Base-by-base conservation (phyloP, 2,113 vertebrate genomes). In the Macheiramphus alcinus region DNA sequence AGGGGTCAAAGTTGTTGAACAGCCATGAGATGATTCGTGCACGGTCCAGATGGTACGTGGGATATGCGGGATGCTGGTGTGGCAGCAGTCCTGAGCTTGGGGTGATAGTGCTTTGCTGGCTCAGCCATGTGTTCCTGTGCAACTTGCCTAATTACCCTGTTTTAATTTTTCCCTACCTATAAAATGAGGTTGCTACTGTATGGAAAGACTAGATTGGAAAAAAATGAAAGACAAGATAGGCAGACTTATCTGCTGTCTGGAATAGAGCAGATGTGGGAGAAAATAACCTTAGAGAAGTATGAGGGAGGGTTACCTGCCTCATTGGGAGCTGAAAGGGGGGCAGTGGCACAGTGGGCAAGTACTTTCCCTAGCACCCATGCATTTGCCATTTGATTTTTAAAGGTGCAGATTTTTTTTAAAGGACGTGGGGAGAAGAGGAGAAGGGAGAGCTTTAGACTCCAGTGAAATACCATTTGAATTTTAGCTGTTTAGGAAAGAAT, bases 11-110 rank as follows among this genome's bases (percentile, higher is more conserved):
- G 38, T 7, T 53, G 31, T 31, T 29, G 38, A 67, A 50, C 32
- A 55, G 29, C 16, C 34, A 6, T 5, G 27, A 40, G 55, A 13
- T 1, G 16, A 52, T 55, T 50, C 1, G 4, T 10, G 25, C 13
- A 1, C 4, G 7, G 29, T 61, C 31, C 0, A 15, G 42, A 6
- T 45, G 38, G 29, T 9, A 4, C 27, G 27, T 2, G 4, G 42
- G 38, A 5, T 52, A 11, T 21, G 32, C 0, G 13, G 58, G 43
- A 27, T n/a, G 45, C 34, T 74, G 27, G 4, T 22, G 32, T 45
- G 61, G 32, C 42, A 84, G 55, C 47, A 62, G 31, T 16, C 42
- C 36, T 0, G 0, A 58, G 47, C 61, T 53, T 40, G 23, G 40
- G 45, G 31, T 31, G 48, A 63, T 19, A 38, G 32, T 29, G 11